These are phyloP conservation scores for Rhipidura dahli DNA, from an alignment of 2,113 vertebrate genomes.

Conservation along the genomic window DNA sequence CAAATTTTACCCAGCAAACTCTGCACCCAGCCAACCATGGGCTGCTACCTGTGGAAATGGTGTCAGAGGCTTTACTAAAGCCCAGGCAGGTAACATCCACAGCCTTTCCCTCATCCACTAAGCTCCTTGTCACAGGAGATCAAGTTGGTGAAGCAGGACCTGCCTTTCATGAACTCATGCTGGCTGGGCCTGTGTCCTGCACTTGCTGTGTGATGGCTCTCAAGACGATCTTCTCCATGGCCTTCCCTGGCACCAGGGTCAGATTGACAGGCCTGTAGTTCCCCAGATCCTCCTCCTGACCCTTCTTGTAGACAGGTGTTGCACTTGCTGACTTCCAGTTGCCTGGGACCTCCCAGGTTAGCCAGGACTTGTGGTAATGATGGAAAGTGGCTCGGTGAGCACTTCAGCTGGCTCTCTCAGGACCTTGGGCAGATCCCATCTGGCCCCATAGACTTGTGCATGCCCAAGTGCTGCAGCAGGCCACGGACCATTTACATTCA, in stretches of 20 bases:
- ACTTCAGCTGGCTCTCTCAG: not conserved
- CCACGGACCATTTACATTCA: not conserved
- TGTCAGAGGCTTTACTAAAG: not conserved
- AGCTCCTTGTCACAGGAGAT: not conserved
- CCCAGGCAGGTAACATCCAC: not conserved
- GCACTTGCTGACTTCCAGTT: not conserved
- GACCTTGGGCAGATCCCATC: not conserved
- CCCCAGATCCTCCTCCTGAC: not conserved
- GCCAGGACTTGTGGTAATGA: not conserved
- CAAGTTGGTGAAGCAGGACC: not conserved
- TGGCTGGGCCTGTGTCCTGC: not conserved
- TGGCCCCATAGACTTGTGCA: not conserved
- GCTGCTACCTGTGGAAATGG: not conserved
- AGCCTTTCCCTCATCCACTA: not conserved
- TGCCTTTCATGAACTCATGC: not conserved
- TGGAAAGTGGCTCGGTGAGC: not conserved
- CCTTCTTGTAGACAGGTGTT: not conserved
- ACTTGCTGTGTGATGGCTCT: accelerated
- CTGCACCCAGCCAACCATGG: not conserved
- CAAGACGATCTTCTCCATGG: not conserved
- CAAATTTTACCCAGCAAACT: not conserved
- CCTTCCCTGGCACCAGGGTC: accelerated
- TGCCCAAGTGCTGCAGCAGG: not conserved
- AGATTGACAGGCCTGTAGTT: not conserved
- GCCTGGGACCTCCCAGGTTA: not conserved